Percentiles rank a stretch among this genome's conserved stretches.
Conservation (phyloP, 2,888 invertebrate species). For the Sarcophaga caerulescens region DNA sequence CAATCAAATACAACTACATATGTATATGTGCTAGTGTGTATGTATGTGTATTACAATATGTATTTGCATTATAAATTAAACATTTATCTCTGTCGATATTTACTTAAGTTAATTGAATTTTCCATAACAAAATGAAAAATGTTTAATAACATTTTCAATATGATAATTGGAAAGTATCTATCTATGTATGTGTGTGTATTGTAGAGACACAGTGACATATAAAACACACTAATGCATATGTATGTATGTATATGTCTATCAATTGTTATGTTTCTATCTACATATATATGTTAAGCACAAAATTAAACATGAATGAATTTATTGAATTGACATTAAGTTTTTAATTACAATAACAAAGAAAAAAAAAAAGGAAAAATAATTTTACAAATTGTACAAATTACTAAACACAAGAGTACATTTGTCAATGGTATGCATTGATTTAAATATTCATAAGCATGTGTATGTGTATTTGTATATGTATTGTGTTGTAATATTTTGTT, state of each 20-base stretch:
- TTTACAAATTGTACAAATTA: neutral
- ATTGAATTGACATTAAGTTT: constrained; percentile 37
- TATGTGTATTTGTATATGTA: too few species aligned
- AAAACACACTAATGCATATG: neutral
- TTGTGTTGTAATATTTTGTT: too few species aligned
- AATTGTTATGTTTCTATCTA: neutral
- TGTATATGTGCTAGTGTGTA: constrained; percentile 15
- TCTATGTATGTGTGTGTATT: neutral
- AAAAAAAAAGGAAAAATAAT: neutral
- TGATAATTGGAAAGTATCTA: constrained; percentile 55
- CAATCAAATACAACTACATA: neutral
- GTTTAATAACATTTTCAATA: constrained; percentile 60
- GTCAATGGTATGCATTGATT: constrained; percentile 17
- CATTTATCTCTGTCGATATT: constrained; percentile 71
- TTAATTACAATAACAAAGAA: constrained; percentile 36
- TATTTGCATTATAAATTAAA: constrained; percentile 71
- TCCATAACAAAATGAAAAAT: constrained; percentile 68
- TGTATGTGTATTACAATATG: constrained; percentile 30
- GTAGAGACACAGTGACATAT: neutral
- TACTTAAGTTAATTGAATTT: constrained; percentile 72
- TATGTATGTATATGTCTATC: neutral
- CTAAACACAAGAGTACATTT: neutral
- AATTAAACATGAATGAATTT: constrained; percentile 34
- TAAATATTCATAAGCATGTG: constrained; percentile 22
- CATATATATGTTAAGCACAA: constrained; percentile 10